Base-by-base conservation (phyloP, 2,888 invertebrate genomes). In the Eupithecia inturbata region DNA sequence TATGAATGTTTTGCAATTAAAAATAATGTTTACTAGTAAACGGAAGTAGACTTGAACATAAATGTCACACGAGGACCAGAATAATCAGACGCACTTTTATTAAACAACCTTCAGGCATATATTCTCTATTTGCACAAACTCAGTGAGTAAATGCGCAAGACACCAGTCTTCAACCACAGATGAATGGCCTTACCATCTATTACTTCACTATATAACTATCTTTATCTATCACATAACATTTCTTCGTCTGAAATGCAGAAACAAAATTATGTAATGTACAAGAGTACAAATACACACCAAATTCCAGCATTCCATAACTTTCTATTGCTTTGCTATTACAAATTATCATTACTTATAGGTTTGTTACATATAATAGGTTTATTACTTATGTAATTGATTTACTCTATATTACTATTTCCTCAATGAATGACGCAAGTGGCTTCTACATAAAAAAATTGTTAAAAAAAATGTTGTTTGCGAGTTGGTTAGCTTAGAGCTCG, bases 301-400 rank as follows among this genome's bases (percentile, higher is more conserved):
- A 22, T 22, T 10, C 57, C 22, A 67, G 67, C 28, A 28, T 62
- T 45, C 36, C n/a, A 45, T 45, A 12, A 28, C 70, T 68, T 68
- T 71, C 63, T 64, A 49, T 39, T 45, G n/a, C 53, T 14, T 63
- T 41, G 41, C n/a, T 28, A 67, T 74, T 74, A 57, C 26, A 45
- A 62, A 68, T 69, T 36, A 53, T 33, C 41, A 70, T 70, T n/a
- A n/a, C 4, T 9, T 71, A 71, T 12, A 26, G 62, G 28, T 68
- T 71, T n/a, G n/a, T n/a, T n/a, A n/a, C n/a, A n/a, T n/a, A n/a
- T n/a, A n/a, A n/a, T n/a, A n/a, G n/a, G n/a, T n/a, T 66, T 39
- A 39, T 66, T 66, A 33, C 36, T 69, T 67, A 72, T 63, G 62
- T 69, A 60, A 72, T 72, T 67, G 67, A 70, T 72, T 70, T 75